Evolutionary conservation across 2,888 invertebrate species (phyloP), one percentile per base, ranked within the genome.

Genomic region (Chirona hameri): DNA sequence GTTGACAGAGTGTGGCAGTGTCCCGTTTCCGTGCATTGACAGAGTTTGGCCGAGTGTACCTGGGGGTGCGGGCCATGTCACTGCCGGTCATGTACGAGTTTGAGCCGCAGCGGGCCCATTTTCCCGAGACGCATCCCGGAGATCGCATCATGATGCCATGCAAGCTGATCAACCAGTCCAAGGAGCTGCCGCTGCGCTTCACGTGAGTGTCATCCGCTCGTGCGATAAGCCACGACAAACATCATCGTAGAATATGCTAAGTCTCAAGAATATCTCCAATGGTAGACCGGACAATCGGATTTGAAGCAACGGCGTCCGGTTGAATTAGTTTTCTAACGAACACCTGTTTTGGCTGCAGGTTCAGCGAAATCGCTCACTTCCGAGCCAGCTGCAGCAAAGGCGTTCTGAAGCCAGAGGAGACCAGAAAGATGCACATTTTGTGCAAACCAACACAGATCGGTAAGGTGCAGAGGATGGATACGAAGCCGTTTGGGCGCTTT

Each of bases 1-100:
- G n/a, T n/a, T n/a, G n/a, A n/a, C n/a, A n/a, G n/a, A n/a, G n/a
- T n/a, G n/a, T n/a, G n/a, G n/a, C n/a, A n/a, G n/a, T n/a, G n/a
- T n/a, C n/a, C n/a, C n/a, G n/a, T n/a, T n/a, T 15, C 18, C 57
- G 18, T 60, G 9, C 24, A 18, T 60, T 27, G 5, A 24, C 76
- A 76, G 76, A 39, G 21, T 76, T 76, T 15, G 76, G 76, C 21
- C 31, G 29, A 15, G 76, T 76, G 0, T 76, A 76, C 39, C 39
- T 76, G 31, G 76, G 76, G 3, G 39, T 76, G 76, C 29, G 29
- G 76, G 76, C 76, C 18, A 76, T 29, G 0, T 76, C 76, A 5
- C 76, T 76, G 18, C 76, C 76, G 39, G 76, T 76, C 15, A 76
- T 76, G 76, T 76, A 39, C 39, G 76, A 76, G 39, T 76, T 76